These are phyloP conservation scores for Troides aeacus DNA, from an alignment of 2,888 invertebrate species.

Conservation along the genomic window DNA sequence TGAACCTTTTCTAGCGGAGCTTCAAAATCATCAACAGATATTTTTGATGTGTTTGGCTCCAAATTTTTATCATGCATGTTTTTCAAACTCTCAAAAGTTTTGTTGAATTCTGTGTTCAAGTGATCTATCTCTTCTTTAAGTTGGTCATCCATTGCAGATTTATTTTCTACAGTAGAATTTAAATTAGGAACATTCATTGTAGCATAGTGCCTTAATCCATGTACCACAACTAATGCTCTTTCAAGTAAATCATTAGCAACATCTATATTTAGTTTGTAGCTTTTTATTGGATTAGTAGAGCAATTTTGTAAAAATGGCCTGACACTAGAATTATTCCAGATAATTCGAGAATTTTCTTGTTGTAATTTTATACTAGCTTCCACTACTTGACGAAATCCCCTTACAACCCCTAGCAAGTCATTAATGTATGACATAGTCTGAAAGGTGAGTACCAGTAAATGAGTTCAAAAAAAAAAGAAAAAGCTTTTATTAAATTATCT, in stretches of 20 bases:
- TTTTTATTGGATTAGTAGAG: constrained; percentile 55
- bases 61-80: constrained; percentile 41
- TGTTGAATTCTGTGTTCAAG: constrained; percentile 68
- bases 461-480: not conserved
- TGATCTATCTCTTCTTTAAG: constrained; percentile 65
- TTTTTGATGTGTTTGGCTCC: constrained; percentile 22
- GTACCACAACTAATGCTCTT: constrained; percentile 84
- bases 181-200: constrained; percentile 59
- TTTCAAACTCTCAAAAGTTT: constrained; percentile 65
- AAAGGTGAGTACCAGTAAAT: constrained; percentile 39
- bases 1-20: constrained; percentile 41
- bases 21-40: constrained; percentile 30
- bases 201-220: constrained; percentile 84
- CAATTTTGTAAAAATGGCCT: constrained; percentile 66
- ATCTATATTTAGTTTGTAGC: constrained; percentile 51
- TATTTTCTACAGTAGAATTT: constrained; percentile 43
- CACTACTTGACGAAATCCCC: constrained; percentile 84
- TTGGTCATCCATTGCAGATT: constrained; percentile 54
- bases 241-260: constrained; percentile 74
- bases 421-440: constrained; percentile 80
- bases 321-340: constrained; percentile 86
- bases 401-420: constrained; percentile 84
- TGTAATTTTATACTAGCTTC: constrained; percentile 84
- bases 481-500: not conserved
- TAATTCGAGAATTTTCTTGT: constrained; percentile 78